Evolutionary conservation across 2,113 vertebrate species (phyloP), one percentile per base, ranked within the genome.

Genomic region (Piaya cayana): DNA sequence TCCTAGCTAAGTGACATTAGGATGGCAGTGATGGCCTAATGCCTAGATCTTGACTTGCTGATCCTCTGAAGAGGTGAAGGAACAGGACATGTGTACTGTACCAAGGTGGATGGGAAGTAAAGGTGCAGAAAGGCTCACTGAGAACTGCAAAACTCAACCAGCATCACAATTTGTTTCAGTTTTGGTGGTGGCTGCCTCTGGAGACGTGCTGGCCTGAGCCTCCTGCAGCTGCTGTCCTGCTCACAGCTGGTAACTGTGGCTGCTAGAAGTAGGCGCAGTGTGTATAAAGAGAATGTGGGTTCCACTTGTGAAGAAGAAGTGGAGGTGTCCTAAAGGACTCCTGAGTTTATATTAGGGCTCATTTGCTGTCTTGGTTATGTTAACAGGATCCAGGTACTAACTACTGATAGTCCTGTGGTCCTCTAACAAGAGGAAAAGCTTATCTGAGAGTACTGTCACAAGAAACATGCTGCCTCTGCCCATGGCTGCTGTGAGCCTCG

Each of bases 401-500:
- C 18, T 0, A 49, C 47, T 23, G 47, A 23, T 7, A 16, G 34
- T 18, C 27, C 43, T 30, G 56, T 15, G 60, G 32, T 71, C 26
- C 17, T 37, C 0, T 0, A 4, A 6, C 2, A 3, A 5, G 13
- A 43, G 49, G 74, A 47, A 47, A 32, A 15, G 3, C 34, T 1
- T 19, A 8, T 15, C 29, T 9, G 0, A 0, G 21, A 29, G 56
- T 1, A 1, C 14, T 30, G 1, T 1, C 1, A 3, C 3, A 0
- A 30, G 63, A 29, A 17, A 14, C 42, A 5, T 4, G 1, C 45
- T 63, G 34, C 56, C 36, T 36, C 50, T 20, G 2, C 32, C 52
- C 1, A 2, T 5, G 45, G 19, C 34, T 22, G 22, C 5, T 17
- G 7, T 7, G 2, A 7, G 25, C 27, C 22, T 60, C 1, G 0